Percentiles rank a stretch among this genome's conserved stretches.
These are phyloP conservation scores for Caloenas nicobarica DNA, from an alignment of 2,113 vertebrate species.

Conservation along the genomic window DNA sequence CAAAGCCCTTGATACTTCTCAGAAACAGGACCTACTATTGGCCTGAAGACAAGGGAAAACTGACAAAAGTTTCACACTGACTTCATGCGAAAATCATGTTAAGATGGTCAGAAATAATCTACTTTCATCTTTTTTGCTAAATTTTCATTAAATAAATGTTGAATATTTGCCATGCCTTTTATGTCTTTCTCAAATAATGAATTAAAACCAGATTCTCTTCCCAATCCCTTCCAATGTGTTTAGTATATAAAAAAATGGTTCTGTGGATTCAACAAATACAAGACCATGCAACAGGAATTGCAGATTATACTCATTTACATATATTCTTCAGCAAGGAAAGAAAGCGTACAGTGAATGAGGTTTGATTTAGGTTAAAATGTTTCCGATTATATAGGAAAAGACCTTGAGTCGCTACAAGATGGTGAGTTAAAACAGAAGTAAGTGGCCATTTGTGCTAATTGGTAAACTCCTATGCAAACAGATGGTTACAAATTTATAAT, in stretches of 20 bases:
- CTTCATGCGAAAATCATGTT: neutral
- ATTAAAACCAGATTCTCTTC: slow-evolving; percentile 4
- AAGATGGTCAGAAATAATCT: neutral
- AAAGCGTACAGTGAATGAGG: neutral
- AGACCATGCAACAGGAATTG: neutral
- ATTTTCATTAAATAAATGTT: neutral
- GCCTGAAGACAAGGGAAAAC: neutral
- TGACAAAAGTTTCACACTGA: neutral
- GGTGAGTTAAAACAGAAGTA: neutral
- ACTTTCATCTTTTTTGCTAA: neutral
- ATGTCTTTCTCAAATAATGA: neutral
- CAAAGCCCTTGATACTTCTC: neutral
- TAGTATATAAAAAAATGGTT: neutral
- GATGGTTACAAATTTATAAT: neutral
- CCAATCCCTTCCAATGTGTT: neutral
- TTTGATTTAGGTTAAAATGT: neutral
- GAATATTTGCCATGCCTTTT: neutral
- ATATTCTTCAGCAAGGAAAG: neutral
- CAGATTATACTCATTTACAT: neutral
- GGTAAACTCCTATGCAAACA: neutral
- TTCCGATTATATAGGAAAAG: neutral
- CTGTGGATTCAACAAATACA: neutral
- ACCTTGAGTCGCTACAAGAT: neutral
- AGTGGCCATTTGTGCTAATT: neutral
- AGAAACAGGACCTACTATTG: neutral